These are phyloP conservation scores for Propsilocerus akamusi DNA, from an alignment of 1,140 invertebrate genomes.

Conservation along the genomic window DNA sequence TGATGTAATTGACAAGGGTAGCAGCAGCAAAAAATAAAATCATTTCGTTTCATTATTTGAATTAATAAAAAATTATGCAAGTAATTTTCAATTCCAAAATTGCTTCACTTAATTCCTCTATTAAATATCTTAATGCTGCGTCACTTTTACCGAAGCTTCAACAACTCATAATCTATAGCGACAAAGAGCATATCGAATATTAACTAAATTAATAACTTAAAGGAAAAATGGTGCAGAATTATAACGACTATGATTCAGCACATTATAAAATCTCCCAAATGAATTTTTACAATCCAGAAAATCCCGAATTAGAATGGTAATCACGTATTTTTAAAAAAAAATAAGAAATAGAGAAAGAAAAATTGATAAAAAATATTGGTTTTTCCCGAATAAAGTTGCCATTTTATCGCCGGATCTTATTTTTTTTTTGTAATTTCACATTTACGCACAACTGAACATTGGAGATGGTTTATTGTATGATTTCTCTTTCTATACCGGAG, in stretches of 20 bases:
- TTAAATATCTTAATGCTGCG: too few species aligned
- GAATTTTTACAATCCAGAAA: background rate
- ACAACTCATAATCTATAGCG: too few species aligned
- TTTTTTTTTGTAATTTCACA: background rate
- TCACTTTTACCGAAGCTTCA: too few species aligned
- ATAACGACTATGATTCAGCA: background rate
- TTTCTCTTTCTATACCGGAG: background rate
- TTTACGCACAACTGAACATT: slow-evolving; percentile 1
- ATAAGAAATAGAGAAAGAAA: background rate
- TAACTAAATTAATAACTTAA: background rate
- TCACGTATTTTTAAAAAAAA: background rate
- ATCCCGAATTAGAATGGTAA: background rate
- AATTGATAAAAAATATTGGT: background rate
- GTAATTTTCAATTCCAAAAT: too few species aligned
- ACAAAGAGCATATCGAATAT: background rate
- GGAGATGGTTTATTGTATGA: background rate
- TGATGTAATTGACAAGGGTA: too few species aligned
- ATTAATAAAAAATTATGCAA: too few species aligned
- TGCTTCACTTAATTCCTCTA: too few species aligned
- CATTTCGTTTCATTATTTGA: too few species aligned
- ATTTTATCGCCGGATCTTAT: background rate
- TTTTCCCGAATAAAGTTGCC: background rate
- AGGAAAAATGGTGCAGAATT: background rate
- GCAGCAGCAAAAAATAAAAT: too few species aligned
- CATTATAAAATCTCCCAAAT: background rate